phyloP scores from a whole-genome alignment of 2,888 invertebrate species.

The Drosophila melanocephala region DNA sequence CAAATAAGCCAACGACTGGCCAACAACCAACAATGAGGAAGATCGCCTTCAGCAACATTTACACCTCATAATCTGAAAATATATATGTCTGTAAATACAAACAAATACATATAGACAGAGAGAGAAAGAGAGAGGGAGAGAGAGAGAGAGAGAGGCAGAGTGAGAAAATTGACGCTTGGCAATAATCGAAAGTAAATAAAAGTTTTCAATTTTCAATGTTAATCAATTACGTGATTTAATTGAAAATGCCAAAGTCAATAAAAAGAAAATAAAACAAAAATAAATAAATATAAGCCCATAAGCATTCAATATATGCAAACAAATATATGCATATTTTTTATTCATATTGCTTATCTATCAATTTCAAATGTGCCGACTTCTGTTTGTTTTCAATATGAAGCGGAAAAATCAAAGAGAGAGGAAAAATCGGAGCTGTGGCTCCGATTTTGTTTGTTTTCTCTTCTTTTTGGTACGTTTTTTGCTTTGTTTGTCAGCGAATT shows the following conservation, averaged over 20 bases:
- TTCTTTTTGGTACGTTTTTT: conserved; percentile 10
- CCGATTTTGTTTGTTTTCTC: background rate
- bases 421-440: conserved; percentile 4
- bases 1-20: background rate
- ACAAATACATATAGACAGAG: background rate
- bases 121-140: background rate
- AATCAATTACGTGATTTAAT: conserved; percentile 79
- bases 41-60: background rate
- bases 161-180: conserved; percentile 22
- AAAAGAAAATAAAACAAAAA: conserved; percentile 30
- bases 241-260: conserved; percentile 74
- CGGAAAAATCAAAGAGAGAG: background rate
- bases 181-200: conserved; percentile 72
- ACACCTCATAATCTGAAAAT: background rate
- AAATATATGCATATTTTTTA: conserved; percentile 13
- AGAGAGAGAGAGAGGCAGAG: conserved; percentile 4
- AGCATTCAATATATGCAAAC: conserved; percentile 16
- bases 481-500: conserved; percentile 67
- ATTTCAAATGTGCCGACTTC: conserved; percentile 50
- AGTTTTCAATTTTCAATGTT: conserved; percentile 65
- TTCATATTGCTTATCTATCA: conserved; percentile 55
- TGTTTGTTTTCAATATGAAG: conserved; percentile 37
- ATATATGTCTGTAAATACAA: background rate
- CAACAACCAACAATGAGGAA: background rate
- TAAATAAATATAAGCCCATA: conserved; percentile 25